A percentile compares a stretch with the other conserved stretches of the same genome.
phyloP scores from a whole-genome alignment of 1,140 invertebrate genomes.

The Cotesia glomerata region DNA sequence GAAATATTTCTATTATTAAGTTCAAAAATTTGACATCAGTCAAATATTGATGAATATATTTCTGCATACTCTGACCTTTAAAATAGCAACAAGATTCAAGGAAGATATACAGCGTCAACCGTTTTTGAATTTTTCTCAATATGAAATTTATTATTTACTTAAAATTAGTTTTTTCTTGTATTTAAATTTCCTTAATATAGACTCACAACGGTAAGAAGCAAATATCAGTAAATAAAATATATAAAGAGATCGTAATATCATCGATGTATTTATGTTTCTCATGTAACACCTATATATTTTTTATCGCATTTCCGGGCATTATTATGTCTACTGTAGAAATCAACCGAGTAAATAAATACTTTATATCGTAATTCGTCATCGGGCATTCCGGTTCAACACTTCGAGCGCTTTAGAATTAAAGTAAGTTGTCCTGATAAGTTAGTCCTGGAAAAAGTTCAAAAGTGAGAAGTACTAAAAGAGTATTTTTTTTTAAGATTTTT shows the following conservation, averaged over 20 bases:
- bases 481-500: background rate
- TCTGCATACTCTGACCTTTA: no score
- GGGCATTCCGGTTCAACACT: conserved; percentile 30
- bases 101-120: no score
- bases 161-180: no score
- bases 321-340: conserved; percentile 49
- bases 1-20: no score
- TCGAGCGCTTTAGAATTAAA: conserved; percentile 14
- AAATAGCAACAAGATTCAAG: no score
- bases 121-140: no score
- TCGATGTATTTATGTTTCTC: conserved; percentile 4
- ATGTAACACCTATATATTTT: conserved; percentile 37
- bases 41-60: no score
- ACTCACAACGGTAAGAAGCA: background rate
- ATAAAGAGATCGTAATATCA: background rate
- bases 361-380: conserved; percentile 40
- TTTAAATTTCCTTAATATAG: no score
- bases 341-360: conserved; percentile 52
- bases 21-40: no score
- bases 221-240: background rate
- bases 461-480: conserved; percentile 21
- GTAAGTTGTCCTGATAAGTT: background rate
- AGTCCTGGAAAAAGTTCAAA: conserved; percentile 20
- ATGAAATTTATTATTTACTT: no score
- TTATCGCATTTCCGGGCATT: conserved; percentile 53